Evolutionary conservation across 1,140 invertebrate genomes (phyloP).

Genomic region (Drosophila paulistorum): DNA sequence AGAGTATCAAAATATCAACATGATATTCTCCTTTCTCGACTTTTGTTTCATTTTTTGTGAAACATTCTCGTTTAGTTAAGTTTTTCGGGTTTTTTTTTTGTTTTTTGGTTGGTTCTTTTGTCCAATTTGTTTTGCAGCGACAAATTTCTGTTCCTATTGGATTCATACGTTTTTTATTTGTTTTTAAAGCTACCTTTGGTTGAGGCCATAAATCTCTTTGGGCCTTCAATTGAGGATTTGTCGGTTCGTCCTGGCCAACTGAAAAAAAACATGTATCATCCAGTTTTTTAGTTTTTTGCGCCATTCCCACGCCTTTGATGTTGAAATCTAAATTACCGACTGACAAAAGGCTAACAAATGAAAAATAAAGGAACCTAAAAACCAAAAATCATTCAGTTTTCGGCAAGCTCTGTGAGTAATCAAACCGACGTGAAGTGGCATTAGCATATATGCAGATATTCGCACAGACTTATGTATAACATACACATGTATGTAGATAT

Average conservation of each 20-base stretch:
- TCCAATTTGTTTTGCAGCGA: conserved; percentile 72
- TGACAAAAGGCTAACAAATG: conserved; percentile 33
- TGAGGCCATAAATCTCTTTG: conserved; percentile 56
- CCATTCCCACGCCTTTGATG: conserved; percentile 78
- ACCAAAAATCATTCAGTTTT: conserved; percentile 26
- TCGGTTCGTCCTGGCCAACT: conserved; percentile 47
- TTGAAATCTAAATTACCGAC: conserved; percentile 75
- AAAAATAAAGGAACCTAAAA: conserved; percentile 35
- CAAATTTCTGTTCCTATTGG: conserved; percentile 77
- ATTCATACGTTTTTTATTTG: conserved; percentile 38
- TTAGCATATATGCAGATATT: conserved; percentile 71
- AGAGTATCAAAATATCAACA: conserved; percentile 1
- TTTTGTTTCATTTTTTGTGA: conserved; percentile 24
- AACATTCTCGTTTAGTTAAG: conserved; percentile 19
- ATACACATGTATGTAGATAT: conserved; percentile 23
- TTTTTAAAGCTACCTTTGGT: conserved; percentile 27
- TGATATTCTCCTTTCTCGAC: conserved; percentile 1
- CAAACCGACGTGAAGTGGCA: conserved; percentile 71
- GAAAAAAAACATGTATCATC: conserved; percentile 56
- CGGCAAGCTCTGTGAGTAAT: conserved; percentile 67
- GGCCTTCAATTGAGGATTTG: conserved; percentile 63
- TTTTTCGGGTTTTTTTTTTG: neutral
- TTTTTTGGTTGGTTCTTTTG: conserved; percentile 12
- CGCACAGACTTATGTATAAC: conserved; percentile 14
- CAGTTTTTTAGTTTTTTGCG: conserved; percentile 29